A percentile compares a stretch with the other conserved stretches of the same genome.
Conservation (phyloP, 2,888 invertebrate species). For the Tuberolachnus salignus region DNA sequence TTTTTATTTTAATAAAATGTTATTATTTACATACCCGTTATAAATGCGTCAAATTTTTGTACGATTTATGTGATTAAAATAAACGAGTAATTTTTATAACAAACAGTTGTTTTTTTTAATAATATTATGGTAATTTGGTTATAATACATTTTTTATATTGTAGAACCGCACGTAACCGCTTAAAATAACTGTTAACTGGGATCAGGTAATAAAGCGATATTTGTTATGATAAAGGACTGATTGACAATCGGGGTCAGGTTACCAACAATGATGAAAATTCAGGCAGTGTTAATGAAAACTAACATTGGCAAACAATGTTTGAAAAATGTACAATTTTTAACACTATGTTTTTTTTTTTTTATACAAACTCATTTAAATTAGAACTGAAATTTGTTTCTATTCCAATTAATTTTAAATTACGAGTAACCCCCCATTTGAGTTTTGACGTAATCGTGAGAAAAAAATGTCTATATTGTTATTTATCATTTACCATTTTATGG, state of each 20-base stretch:
- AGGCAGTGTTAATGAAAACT: too few relatives aligned
- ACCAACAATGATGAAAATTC: too few relatives aligned
- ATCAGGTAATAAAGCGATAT: slow-evolving; percentile 23
- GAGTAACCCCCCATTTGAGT: too few relatives aligned
- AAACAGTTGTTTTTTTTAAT: slow-evolving; percentile 42
- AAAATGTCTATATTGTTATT: too few relatives aligned
- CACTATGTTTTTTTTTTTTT: too few relatives aligned
- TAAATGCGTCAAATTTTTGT: slow-evolving; percentile 14
- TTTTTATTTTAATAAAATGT: slow-evolving; percentile 36
- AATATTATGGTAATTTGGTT: slow-evolving; percentile 19
- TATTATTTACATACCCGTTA: slow-evolving; percentile 8
- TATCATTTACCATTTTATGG: too few relatives aligned
- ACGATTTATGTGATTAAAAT: slow-evolving; percentile 37
- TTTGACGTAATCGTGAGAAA: too few relatives aligned
- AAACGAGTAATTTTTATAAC: slow-evolving; percentile 35
- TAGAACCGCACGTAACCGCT: slow-evolving; percentile 20
- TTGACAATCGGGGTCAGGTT: neutral
- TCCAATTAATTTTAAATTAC: too few relatives aligned
- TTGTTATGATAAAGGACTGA: neutral
- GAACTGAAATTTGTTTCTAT: too few relatives aligned
- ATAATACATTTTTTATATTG: slow-evolving; percentile 14
- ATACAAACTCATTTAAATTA: too few relatives aligned
- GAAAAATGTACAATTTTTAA: too few relatives aligned
- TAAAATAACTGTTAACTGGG: slow-evolving; percentile 32
- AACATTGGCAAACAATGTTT: too few relatives aligned